Base-by-base conservation (phyloP, 2,113 vertebrate genomes). In the Barbus barbus region DNA sequence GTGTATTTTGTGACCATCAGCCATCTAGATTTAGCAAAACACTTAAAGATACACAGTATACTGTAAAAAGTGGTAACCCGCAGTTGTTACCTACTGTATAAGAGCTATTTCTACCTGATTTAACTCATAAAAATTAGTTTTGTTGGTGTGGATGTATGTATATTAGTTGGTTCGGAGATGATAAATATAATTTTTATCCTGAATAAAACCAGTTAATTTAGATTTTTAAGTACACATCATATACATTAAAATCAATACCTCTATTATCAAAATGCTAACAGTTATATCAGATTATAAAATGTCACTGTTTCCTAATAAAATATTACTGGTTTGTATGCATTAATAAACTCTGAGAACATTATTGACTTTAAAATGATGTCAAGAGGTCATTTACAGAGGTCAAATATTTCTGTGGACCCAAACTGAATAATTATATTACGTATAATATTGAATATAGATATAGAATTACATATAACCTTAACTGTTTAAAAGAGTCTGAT, bases 361-460 rank as follows among this genome's bases (percentile, higher is more conserved):
- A 51, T 53, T 53, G 8, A 22, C 31, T 53, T 53, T 20, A 75
- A 28, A 28, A 75, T 75, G 0, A 36, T 48, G 41, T 28, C 72
- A 74, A 74, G 4, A 12, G 18, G 72, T 74, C 6, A 74, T 74
- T 74, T 26, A 24, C 22, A 72, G 69, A 72, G 38, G 69, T 72
- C 22, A 63, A 8, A 72, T 44, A 14, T 44, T n/a, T 24, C 20
- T 24, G 22, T n/a, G 38, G 36, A n/a, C 36, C 22, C 22, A 44
- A 72, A n/a, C 22, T 3, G 22, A 51, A 51, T 51, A 16, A 51
- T 51, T 18, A 51, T 51, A 18, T 18, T 51, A 51, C 48, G 6
- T 51, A 51, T 51, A 51, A 36, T 36, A 11, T 51, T 18, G 46
- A 51, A n/a, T n/a, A n/a, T n/a, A n/a, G n/a, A n/a, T 41, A 44